Percentiles rank a stretch among this genome's conserved stretches.
Evolutionary conservation across 2,888 invertebrate genomes (phyloP).

Genomic region (Dastarcus helophoroides): DNA sequence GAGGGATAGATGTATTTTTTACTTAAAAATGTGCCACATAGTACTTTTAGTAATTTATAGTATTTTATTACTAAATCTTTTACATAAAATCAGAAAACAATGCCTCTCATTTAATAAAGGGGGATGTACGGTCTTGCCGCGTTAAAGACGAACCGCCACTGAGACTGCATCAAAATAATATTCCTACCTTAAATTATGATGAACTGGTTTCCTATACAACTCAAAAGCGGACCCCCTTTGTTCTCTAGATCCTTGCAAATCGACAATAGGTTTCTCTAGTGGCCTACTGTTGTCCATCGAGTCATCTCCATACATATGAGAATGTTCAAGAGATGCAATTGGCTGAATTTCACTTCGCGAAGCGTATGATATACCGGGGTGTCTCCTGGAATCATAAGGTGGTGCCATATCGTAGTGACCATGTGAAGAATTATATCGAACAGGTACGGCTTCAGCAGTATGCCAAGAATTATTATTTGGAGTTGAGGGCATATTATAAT

Average conservation of each 20-base stretch:
- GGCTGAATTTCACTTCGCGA: slow-evolving; percentile 35
- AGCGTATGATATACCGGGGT: slow-evolving; percentile 36
- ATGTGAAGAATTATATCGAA: slow-evolving; percentile 29
- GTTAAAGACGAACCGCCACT: too few species aligned
- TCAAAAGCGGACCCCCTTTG: slow-evolving; percentile 93
- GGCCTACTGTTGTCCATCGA: slow-evolving; percentile 14
- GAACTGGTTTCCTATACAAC: slow-evolving; percentile 81
- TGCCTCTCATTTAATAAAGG: too few species aligned
- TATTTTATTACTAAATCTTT: too few species aligned
- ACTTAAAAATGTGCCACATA: too few species aligned
- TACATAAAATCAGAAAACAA: too few species aligned
- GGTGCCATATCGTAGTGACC: slow-evolving; percentile 35
- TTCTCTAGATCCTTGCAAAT: slow-evolving; percentile 76
- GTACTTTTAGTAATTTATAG: too few species aligned
- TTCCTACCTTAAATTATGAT: slow-evolving; percentile 68
- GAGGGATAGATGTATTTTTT: too few species aligned
- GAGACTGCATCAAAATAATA: slow-evolving; percentile 6
- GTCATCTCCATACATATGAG: slow-evolving; percentile 23
- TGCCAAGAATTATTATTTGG: slow-evolving; percentile 20
- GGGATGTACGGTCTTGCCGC: too few species aligned
- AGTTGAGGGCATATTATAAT: slow-evolving; percentile 31
- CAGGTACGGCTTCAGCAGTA: slow-evolving; percentile 17
- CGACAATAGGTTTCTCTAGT: slow-evolving; percentile 35
- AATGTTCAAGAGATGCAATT: slow-evolving; percentile 22
- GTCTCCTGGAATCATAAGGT: slow-evolving; percentile 32